phyloP scores from a whole-genome alignment of 2,888 invertebrate genomes.

The Nematopogon swammerdamellus region DNA sequence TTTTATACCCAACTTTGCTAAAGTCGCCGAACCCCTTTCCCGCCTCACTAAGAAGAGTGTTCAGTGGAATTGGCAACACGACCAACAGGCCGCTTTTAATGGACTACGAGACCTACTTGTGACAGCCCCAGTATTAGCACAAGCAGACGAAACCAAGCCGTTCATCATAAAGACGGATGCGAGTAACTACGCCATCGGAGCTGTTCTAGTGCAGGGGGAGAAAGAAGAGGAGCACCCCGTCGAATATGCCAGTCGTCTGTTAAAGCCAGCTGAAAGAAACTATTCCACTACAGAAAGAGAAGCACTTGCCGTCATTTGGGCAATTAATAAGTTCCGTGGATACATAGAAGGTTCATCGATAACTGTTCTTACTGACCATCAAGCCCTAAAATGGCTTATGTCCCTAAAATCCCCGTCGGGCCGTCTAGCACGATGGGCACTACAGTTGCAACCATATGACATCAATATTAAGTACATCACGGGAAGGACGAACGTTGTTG shows the following conservation, averaged over 20 bases:
- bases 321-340: too few relatives aligned
- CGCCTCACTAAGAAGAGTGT: constrained; percentile 15
- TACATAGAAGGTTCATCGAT: too few relatives aligned
- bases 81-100: constrained; percentile 13
- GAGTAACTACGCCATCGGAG: constrained; percentile 13
- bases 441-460: too few relatives aligned
- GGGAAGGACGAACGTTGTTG: too few relatives aligned
- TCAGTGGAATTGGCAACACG: constrained; percentile 14
- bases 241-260: not conserved
- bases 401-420: too few relatives aligned
- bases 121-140: constrained; percentile 11
- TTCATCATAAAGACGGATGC: constrained; percentile 12
- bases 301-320: too few relatives aligned
- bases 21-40: constrained; percentile 13
- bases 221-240: constrained; percentile 6
- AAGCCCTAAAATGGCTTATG: too few relatives aligned
- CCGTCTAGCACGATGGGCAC: too few relatives aligned
- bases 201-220: constrained; percentile 6
- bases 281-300: too few relatives aligned
- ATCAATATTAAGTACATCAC: too few relatives aligned
- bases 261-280: not conserved
- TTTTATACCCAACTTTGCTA: constrained; percentile 20
- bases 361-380: too few relatives aligned
- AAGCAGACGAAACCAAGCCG: constrained; percentile 7
- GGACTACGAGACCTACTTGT: constrained; percentile 12